Evolutionary conservation across 2,797 vertebrate species (phyloP), one percentile per base, ranked within the genome.

Genomic region (Eutrigla gurnardus): DNA sequence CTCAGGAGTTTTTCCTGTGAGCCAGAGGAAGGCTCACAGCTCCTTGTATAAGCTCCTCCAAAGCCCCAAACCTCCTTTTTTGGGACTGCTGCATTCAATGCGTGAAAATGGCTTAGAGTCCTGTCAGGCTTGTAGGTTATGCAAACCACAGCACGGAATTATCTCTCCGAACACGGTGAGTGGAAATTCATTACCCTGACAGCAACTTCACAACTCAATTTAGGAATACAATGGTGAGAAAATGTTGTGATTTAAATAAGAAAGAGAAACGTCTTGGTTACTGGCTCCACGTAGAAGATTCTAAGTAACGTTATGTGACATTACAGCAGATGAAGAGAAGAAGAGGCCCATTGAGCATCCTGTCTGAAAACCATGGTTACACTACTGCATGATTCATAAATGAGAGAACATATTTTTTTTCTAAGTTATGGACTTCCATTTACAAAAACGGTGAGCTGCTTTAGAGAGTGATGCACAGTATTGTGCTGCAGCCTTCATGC

Each of bases 181-280:
- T 58, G 64, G 64, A 86, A 89, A 89, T 86, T 86, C 85, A 91
- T 93, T 90, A 91, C 82, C 84, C 86, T 86, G 67, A 78, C 58
- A 40, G 64, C 65, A 39, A 81, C 71, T 84, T 90, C 70, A 79
- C 80, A 88, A 85, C 80, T 91, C 83, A 89, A 87, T 91, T 90
- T 80, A 74, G 54, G 35, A 62, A 37, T 33, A 88, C 87, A 87
- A 65, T 68, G 74, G 65, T 43, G 73, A n/a, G 39, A 65, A 89
- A 81, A 81, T 75, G 55, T 39, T 39, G 50, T 18, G 43, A 73
- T 82, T 88, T 80, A 60, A 75, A 82, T 72, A 32, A 15, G 43
- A 58, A 84, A 63, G 42, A 1, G 14, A 59, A 68, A 60, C 1
- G 0, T 36, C 36, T 54, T 43, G 3, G 15, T 64, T 54, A 36